These are phyloP conservation scores for Drosophila watanabei DNA, from an alignment of 1,140 invertebrate genomes.

Conservation along the genomic window DNA sequence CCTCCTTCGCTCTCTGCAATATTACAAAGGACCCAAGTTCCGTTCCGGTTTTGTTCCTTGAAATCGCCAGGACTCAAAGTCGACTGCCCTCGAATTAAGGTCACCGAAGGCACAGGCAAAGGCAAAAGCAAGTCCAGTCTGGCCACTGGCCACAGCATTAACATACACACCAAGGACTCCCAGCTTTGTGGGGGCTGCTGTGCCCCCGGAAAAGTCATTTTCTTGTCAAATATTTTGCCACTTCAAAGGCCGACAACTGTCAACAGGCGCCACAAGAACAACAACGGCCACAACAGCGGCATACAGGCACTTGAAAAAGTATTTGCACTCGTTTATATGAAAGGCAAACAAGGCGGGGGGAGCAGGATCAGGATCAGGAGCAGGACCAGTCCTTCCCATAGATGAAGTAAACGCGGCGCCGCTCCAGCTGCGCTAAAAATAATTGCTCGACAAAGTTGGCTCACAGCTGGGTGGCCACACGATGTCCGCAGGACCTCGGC, in stretches of 20 bases:
- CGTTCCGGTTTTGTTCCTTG: not conserved
- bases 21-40: conserved; percentile 1
- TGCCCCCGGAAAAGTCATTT: conserved; percentile 65
- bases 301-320: conserved; percentile 77
- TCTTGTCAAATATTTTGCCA: conserved; percentile 81
- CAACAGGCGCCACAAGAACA: conserved; percentile 47
- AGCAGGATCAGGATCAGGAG: not conserved
- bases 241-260: conserved; percentile 76
- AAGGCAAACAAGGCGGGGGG: conserved; percentile 55
- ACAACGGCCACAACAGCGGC: conserved; percentile 11
- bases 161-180: conserved; percentile 8
- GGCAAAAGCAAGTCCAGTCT: conserved; percentile 1
- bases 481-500: not conserved
- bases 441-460: conserved; percentile 80
- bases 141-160: conserved; percentile 26
- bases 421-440: conserved; percentile 65
- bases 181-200: not conserved
- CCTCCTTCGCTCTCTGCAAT: not conserved
- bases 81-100: conserved; percentile 16
- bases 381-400: not conserved
- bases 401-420: conserved; percentile 25
- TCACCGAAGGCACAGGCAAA: conserved; percentile 3
- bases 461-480: conserved; percentile 53
- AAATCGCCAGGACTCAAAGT: conserved; percentile 23
- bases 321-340: conserved; percentile 78